phyloP scores from a whole-genome alignment of 2,797 vertebrate species.

The Salmo trutta region DNA sequence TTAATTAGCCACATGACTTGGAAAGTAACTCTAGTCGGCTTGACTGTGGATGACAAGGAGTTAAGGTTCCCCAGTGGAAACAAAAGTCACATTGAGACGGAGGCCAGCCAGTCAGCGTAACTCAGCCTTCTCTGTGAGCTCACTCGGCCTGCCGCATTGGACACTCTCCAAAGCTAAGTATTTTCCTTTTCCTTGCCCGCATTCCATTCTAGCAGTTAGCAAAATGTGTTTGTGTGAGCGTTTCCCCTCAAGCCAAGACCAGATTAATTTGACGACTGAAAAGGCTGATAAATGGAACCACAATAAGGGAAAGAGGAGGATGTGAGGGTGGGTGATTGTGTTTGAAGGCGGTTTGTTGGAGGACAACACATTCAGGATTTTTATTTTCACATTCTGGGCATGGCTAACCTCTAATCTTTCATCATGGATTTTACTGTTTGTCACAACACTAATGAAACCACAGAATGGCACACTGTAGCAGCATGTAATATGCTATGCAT shows the following conservation, averaged over 20 bases:
- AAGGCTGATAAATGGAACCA: constrained; percentile 40
- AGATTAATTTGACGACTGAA: constrained; percentile 44
- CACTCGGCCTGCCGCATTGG: constrained; percentile 52
- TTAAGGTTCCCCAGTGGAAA: constrained; percentile 58
- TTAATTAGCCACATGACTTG: not conserved
- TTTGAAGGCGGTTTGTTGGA: constrained; percentile 16
- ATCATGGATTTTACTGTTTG: not conserved
- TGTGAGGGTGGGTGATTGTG: constrained; percentile 39
- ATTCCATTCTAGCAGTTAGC: constrained; percentile 54
- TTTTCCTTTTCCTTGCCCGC: constrained; percentile 56
- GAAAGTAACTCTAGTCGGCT: not conserved
- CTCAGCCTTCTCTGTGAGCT: constrained; percentile 37
- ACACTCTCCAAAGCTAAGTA: constrained; percentile 61
- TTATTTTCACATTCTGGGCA: constrained; percentile 4
- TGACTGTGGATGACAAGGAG: constrained; percentile 31
- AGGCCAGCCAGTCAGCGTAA: constrained; percentile 43
- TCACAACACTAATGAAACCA: not conserved
- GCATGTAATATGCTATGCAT: not conserved
- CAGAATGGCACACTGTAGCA: not conserved
- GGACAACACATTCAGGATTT: constrained; percentile 14
- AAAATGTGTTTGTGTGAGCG: constrained; percentile 39
- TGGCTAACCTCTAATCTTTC: not conserved
- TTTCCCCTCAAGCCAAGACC: constrained; percentile 58
- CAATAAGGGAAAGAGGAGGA: constrained; percentile 22
- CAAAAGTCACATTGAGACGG: constrained; percentile 46